Base-by-base conservation (phyloP, 2,113 vertebrate genomes). In the Bujurquina vittata region DNA sequence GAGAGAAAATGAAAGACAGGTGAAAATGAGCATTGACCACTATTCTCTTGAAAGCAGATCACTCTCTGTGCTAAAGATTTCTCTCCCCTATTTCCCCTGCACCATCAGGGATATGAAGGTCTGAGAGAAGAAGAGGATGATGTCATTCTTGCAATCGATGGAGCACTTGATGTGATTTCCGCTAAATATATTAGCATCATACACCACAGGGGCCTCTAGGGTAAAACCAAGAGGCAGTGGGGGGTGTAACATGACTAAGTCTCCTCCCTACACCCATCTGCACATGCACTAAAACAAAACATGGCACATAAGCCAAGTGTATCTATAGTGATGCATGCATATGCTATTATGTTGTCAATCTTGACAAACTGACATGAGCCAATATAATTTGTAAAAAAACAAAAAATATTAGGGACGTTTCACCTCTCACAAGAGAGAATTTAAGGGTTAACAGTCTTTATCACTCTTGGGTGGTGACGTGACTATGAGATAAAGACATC, bases 111-210 rank as follows among this genome's bases (percentile, higher is more conserved):
- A 57, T 60, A 43, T 60, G 52, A 56, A 20, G 57, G 31, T 77
- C 78, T 60, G 58, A 75, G 81, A 62, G 52, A 56, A 46, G 33
- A 57, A 40, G 59, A 40, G 84, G 84, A 77, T 95, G 94, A 95
- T 94, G 93, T 95, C 93, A 94, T 88, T 60, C 73, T 35, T 49
- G 26, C 78, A 83, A 94, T 93, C 90, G 65, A 94, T 95, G 69
- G 62, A 81, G 63, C 74, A 26, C 85, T 80, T 88, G 86, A 94
- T 92, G 84, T 76, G 87, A 93, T 94, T 93, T 89, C 84, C 72
- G 79, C 87, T 83, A 81, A 90, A 93, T 89, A 82, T 90, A 91
- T 93, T 89, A 84, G 83, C 82, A 69, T 91, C 90, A 89, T 88
- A 57, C 40, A n/a, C 81, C 82, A 54, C 79, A 37, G 78, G 76